Conservation (phyloP, 2,113 vertebrate genomes). For the Microcebus griseorufus region DNA sequence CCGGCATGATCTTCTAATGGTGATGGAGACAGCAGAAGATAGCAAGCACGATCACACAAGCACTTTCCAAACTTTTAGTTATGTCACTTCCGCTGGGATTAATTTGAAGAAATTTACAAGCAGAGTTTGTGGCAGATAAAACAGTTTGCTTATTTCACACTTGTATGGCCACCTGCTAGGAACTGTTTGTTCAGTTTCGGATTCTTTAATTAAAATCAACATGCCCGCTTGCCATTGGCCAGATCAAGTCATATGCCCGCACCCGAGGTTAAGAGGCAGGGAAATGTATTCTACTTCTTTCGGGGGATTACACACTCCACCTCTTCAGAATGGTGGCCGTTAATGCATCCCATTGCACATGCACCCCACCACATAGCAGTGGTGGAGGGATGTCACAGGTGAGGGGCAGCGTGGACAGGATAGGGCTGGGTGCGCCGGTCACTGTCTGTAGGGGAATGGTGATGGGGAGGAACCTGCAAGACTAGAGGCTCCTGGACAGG, state of each 20-base stretch:
- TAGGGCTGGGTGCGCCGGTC: fast-evolving
- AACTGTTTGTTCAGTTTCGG: slow-evolving; percentile 89
- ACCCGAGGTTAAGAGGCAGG: background rate
- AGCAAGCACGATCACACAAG: background rate
- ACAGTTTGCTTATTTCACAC: slow-evolving; percentile 92
- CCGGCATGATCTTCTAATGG: background rate
- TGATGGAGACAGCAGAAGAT: background rate
- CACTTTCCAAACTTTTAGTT: background rate
- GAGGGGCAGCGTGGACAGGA: too few species aligned
- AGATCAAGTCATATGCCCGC: background rate
- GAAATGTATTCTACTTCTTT: background rate
- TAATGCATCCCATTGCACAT: background rate
- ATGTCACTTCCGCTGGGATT: slow-evolving; percentile 75
- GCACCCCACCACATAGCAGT: too few species aligned
- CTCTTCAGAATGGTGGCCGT: background rate
- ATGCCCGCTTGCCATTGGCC: too few species aligned
- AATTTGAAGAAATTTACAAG: slow-evolving; percentile 88
- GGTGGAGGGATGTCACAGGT: background rate
- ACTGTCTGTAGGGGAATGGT: background rate
- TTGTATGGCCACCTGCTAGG: slow-evolving; percentile 88
- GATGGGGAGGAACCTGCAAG: too few species aligned
- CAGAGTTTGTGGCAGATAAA: slow-evolving; percentile 87
- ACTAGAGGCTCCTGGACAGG: background rate
- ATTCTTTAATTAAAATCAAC: slow-evolving; percentile 92
- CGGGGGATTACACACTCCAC: background rate